Evolutionary conservation across 1,140 invertebrate species (phyloP).

Genomic region (Gryllus bimaculatus): DNA sequence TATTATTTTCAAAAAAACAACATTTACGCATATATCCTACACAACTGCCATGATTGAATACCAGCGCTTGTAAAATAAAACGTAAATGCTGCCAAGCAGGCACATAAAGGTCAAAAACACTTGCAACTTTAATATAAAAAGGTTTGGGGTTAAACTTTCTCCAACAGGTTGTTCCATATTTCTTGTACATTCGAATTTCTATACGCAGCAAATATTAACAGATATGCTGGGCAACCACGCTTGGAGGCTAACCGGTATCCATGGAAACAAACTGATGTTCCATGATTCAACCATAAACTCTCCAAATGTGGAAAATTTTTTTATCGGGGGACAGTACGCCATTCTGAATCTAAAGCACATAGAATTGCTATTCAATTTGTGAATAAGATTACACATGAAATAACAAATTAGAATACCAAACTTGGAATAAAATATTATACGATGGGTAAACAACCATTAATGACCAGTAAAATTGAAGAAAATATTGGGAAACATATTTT

Average conservation of each 20-base stretch:
- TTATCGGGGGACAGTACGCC: conserved; percentile 72
- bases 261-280: conserved; percentile 87
- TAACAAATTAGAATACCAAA: neutral
- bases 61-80: conserved; percentile 59
- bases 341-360: conserved; percentile 22
- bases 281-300: conserved; percentile 81
- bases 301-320: conserved; percentile 61
- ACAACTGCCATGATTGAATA: conserved; percentile 57
- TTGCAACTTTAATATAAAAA: conserved; percentile 63
- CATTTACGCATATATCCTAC: conserved; percentile 81
- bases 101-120: conserved; percentile 58
- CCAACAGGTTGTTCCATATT: conserved; percentile 70
- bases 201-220: conserved; percentile 70
- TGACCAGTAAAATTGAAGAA: neutral
- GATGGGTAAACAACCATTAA: neutral
- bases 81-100: conserved; percentile 57
- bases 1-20: conserved; percentile 13
- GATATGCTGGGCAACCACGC: conserved; percentile 58
- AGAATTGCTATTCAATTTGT: neutral
- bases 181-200: conserved; percentile 75
- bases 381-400: neutral
- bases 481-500: no score
- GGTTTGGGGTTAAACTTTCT: conserved; percentile 51
- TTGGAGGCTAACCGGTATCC: conserved; percentile 67
- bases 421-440: neutral